Evolutionary conservation across 1,140 invertebrate genomes (phyloP), one percentile per base, ranked within the genome.

Genomic region (Octopus bimaculoides): DNA sequence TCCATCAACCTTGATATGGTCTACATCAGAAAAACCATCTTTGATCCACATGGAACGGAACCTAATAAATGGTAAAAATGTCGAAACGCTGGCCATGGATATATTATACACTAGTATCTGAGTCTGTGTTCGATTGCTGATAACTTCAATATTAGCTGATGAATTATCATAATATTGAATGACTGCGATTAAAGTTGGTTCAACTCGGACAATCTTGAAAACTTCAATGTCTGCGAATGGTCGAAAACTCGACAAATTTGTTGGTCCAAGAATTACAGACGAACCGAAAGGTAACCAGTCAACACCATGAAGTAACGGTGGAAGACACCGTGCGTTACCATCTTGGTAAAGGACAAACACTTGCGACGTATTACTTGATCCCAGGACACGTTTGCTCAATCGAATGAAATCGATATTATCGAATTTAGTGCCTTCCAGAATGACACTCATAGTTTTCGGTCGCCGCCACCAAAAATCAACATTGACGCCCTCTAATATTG

Each of bases 201-300:
- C 7, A 6, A 71, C 66, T 71, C 26, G 66, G 8, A 85, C 80
- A 7, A 84, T 81, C 5, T 80, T 52, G 10, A 81, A 77, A 10
- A 75, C 52, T 54, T 73, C 53, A 20, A 87, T 83, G 41, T 81
- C 78, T 26, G 84, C 84, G 56, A 61, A 79, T 20, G 86, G 86
- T 56, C 84, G 73, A 10, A 74, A 20, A 12, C 54, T 8, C 1
- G 41, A 53, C 0, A 84, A 84, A 54, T 84, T 80, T 4, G 80
- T 82, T 69, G 84, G 80, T 5, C 86, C 86, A 75, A 87, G 78
- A 9, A 87, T 80, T 6, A 87, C 73, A 12, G 85, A 86, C 0
- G 86, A 84, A 52, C 86, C 86, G 74, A 87, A 87, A 5, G 86
- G 86, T 66, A 85, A 84, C 85, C 84, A 85, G 78, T 87, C 85